These are phyloP conservation scores for Rhadina sibilatrix DNA, from an alignment of 2,113 vertebrate genomes.

Conservation along the genomic window DNA sequence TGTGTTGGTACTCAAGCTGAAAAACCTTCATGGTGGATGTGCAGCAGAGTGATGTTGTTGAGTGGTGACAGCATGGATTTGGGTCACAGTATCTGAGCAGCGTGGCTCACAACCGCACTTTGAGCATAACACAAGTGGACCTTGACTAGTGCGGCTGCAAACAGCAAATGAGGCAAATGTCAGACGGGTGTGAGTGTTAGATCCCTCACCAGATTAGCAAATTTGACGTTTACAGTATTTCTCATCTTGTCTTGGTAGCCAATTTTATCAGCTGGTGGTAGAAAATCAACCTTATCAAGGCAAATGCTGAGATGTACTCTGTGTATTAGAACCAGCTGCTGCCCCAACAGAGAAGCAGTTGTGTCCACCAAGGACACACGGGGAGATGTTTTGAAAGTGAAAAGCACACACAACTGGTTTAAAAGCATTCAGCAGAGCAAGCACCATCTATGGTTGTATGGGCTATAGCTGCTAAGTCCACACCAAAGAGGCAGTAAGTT, in stretches of 20 bases:
- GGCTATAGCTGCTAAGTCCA: neutral
- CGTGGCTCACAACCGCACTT: neutral
- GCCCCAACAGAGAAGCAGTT: neutral
- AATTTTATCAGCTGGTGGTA: neutral
- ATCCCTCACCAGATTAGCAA: neutral
- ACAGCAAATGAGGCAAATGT: neutral
- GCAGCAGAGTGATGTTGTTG: neutral
- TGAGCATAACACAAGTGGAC: neutral
- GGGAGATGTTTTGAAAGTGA: neutral
- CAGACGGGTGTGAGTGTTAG: neutral
- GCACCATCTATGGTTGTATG: neutral
- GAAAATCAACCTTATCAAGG: neutral
- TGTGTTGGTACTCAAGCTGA: neutral
- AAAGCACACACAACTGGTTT: neutral
- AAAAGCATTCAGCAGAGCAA: neutral
- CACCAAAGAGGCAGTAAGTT: neutral
- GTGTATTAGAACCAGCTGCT: neutral
- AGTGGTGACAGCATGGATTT: neutral
- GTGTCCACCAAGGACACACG: neutral
- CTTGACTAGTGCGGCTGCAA: neutral
- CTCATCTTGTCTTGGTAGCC: neutral
- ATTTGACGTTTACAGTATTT: neutral
- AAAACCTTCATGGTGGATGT: neutral
- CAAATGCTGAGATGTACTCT: neutral
- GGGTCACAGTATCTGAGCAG: neutral